A percentile compares a stretch with the other conserved stretches of the same genome.
phyloP scores from a whole-genome alignment of 2,888 invertebrate species.

The Erebia palarica region DNA sequence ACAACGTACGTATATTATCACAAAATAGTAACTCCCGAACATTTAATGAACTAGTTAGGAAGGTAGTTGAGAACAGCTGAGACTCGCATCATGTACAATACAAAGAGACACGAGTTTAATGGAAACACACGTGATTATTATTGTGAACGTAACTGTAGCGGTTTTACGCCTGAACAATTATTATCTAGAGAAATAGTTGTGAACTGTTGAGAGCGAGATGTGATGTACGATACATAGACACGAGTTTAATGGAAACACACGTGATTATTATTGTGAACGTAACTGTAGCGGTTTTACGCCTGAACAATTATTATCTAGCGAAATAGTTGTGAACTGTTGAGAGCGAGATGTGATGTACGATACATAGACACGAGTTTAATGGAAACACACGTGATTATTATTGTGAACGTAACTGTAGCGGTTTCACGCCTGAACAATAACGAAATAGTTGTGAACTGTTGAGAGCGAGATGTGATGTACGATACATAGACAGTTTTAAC shows the following conservation, averaged over 20 bases:
- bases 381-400: conserved; percentile 3
- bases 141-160: neutral
- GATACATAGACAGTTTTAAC: too few species aligned
- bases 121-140: conserved; percentile 21
- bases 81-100: conserved; percentile 21
- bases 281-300: neutral
- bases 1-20: conserved; percentile 27
- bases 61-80: conserved; percentile 33
- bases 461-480: conserved; percentile 29
- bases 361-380: too few species aligned
- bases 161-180: neutral
- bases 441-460: conserved; percentile 30
- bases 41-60: conserved; percentile 36
- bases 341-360: too few species aligned
- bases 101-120: conserved; percentile 21
- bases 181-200: neutral
- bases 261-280: neutral
- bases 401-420: neutral
- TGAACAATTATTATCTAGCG: too few species aligned
- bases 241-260: conserved; percentile 26
- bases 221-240: conserved; percentile 28
- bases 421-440: neutral
- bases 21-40: conserved; percentile 31
- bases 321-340: neutral
- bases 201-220: conserved; percentile 32